Conservation (phyloP, 2,113 vertebrate species). For the Tauraco erythrolophus region DNA sequence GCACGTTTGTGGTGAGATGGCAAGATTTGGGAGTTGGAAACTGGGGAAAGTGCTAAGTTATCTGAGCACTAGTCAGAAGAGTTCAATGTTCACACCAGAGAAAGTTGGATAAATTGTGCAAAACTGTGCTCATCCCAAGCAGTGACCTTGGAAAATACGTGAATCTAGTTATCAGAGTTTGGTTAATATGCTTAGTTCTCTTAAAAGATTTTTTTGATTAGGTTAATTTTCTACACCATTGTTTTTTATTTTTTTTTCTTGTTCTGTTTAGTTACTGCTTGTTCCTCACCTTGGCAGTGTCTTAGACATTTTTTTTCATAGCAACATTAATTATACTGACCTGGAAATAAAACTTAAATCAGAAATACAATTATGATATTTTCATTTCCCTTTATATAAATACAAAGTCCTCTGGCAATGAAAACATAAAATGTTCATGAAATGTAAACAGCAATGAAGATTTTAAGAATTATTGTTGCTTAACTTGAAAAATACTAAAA, state of each 20-base stretch:
- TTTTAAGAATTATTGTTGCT: neutral
- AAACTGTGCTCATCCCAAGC: neutral
- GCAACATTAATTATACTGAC: neutral
- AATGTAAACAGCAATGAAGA: neutral
- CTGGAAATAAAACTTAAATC: neutral
- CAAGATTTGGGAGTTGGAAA: neutral
- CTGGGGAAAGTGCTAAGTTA: neutral
- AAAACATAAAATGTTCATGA: neutral
- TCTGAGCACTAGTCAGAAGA: neutral
- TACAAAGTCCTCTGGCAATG: neutral
- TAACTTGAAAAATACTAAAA: neutral
- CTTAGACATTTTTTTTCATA: neutral
- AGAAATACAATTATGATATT: neutral
- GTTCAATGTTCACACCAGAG: neutral
- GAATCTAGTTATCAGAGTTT: neutral
- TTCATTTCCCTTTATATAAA: neutral
- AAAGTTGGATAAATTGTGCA: neutral
- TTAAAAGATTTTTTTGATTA: neutral
- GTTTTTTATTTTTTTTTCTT: fast-evolving
- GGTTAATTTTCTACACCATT: neutral
- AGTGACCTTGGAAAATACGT: neutral
- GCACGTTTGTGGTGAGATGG: neutral
- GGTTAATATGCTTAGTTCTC: neutral
- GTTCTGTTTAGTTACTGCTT: neutral
- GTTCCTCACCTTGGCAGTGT: neutral